phyloP scores from a whole-genome alignment of 2,113 vertebrate species.

The Alethe castanea region DNA sequence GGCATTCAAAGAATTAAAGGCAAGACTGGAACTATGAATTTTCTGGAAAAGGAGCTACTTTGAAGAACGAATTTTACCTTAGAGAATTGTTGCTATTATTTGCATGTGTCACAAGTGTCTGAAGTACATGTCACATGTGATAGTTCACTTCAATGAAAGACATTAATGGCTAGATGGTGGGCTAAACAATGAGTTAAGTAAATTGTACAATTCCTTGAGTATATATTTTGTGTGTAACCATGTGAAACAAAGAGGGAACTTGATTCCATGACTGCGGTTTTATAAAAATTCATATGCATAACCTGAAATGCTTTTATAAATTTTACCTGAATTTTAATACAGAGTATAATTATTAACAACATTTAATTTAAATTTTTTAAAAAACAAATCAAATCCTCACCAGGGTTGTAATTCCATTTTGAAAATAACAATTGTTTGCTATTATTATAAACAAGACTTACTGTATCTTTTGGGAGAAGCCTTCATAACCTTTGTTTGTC shows the following conservation, averaged over 20 bases:
- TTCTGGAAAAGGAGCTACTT: not conserved
- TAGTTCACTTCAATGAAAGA: not conserved
- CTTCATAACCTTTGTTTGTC: not conserved
- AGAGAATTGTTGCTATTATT: not conserved
- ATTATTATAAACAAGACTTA: not conserved
- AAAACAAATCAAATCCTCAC: not conserved
- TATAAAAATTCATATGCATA: not conserved
- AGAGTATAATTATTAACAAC: not conserved
- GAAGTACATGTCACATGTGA: not conserved
- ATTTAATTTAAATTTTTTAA: not conserved
- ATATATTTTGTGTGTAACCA: not conserved
- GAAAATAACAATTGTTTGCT: not conserved
- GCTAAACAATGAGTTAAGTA: not conserved
- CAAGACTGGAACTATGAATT: not conserved
- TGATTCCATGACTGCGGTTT: fast-evolving
- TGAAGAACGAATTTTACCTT: not conserved
- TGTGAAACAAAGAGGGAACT: not conserved
- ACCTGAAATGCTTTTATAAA: not conserved
- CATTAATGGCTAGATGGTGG: not conserved
- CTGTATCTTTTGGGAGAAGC: not conserved
- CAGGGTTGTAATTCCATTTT: not conserved
- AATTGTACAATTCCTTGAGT: not conserved
- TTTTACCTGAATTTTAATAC: not conserved
- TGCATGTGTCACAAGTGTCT: not conserved
- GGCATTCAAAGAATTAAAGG: not conserved